Evolutionary conservation across 2,113 vertebrate species (phyloP).

Genomic region (Sphyrna mokarran): DNA sequence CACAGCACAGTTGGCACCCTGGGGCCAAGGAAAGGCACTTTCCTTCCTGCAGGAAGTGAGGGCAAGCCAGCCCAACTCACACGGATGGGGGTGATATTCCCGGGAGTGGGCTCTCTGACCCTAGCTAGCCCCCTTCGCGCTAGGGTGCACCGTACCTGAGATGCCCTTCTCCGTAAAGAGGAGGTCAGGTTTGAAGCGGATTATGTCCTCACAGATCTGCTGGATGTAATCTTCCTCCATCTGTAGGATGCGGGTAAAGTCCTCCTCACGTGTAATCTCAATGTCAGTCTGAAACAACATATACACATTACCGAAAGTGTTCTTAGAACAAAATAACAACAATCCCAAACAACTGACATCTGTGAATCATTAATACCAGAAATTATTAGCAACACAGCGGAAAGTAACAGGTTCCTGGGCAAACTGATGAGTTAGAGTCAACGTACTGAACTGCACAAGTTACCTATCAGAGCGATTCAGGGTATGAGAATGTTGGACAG

Average conservation of each 20-base stretch:
- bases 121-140: too few relatives aligned
- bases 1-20: too few relatives aligned
- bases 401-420: neutral
- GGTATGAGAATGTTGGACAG: too few relatives aligned
- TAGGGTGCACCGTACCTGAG: slow-evolving; percentile 62
- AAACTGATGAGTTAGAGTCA: neutral
- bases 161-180: slow-evolving; percentile 93
- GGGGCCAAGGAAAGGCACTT: too few relatives aligned
- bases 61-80: neutral
- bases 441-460: neutral
- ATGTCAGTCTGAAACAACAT: slow-evolving; percentile 74
- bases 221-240: slow-evolving; percentile 96
- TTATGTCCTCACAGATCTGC: slow-evolving; percentile 88
- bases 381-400: neutral
- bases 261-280: slow-evolving; percentile 90
- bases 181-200: slow-evolving; percentile 82
- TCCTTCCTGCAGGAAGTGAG: too few relatives aligned
- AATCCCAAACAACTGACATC: neutral
- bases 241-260: slow-evolving; percentile 88
- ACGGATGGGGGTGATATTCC: neutral
- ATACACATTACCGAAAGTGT: neutral
- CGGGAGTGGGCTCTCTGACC: neutral
- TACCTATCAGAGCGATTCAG: too few relatives aligned
- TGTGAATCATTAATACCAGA: neutral
- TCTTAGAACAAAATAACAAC: neutral